Evolutionary conservation across 37 sponge, comb jelly and placozoan species (phyloP).

Genomic region (Amphimedon queenslandica): DNA sequence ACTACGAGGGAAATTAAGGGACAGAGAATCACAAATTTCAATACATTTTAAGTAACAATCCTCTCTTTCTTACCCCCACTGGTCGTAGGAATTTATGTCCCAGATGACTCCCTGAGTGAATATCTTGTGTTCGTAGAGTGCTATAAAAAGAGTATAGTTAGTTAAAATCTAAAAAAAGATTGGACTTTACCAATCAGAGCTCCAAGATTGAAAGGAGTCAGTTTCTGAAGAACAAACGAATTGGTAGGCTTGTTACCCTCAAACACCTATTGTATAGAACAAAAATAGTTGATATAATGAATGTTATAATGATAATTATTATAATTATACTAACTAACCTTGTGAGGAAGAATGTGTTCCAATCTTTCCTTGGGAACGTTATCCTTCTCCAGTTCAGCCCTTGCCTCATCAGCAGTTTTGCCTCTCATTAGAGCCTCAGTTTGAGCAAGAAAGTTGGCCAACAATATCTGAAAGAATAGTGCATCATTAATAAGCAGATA

Average conservation of each 20-base stretch:
- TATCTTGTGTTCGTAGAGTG: conserved; percentile 98
- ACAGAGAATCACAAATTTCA: neutral
- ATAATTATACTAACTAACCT: conserved; percentile 38
- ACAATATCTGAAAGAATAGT: conserved; percentile 67
- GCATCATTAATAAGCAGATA: neutral
- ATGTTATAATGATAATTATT: neutral
- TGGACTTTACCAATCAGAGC: conserved; percentile 74
- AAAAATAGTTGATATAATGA: neutral
- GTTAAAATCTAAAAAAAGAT: neutral
- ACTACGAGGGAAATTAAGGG: conserved; percentile 31
- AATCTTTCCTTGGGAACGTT: conserved; percentile 63
- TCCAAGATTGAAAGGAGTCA: conserved; percentile 92
- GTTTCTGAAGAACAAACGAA: conserved; percentile 83
- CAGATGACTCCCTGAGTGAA: conserved; percentile 98
- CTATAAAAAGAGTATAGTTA: conserved; percentile 23
- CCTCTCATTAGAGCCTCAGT: conserved; percentile 98
- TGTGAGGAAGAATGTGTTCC: conserved; percentile 79
- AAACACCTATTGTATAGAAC: conserved; percentile 65
- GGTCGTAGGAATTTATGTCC: conserved; percentile 98
- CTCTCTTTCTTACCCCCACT: conserved; percentile 87
- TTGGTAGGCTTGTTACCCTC: conserved; percentile 97
- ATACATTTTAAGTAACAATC: conserved; percentile 2
- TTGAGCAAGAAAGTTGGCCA: conserved; percentile 97
- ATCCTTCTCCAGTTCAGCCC: conserved; percentile 61
- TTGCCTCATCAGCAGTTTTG: conserved; percentile 87